Evolutionary conservation across 2,113 vertebrate genomes (phyloP).

Genomic region (Dasyornis broadbenti): DNA sequence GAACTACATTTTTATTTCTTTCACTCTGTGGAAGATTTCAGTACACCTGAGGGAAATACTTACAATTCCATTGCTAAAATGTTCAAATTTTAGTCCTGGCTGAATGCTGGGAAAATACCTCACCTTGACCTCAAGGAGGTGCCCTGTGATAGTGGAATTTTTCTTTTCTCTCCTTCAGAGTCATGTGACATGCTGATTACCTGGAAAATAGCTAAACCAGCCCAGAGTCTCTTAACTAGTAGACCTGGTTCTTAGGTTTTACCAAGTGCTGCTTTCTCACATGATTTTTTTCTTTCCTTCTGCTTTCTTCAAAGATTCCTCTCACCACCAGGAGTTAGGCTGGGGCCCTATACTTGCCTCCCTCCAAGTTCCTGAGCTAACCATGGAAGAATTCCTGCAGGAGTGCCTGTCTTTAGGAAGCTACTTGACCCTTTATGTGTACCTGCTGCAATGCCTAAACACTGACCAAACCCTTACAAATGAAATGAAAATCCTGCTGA

Average conservation of each 20-base stretch:
- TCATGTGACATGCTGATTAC: background rate
- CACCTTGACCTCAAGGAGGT: background rate
- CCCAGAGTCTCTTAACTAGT: background rate
- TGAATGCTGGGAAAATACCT: background rate
- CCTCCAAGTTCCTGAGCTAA: conserved; percentile 94
- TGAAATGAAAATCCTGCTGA: conserved; percentile 84
- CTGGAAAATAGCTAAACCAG: background rate
- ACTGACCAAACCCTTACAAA: conserved; percentile 84
- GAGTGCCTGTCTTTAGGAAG: conserved; percentile 89
- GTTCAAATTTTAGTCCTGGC: background rate
- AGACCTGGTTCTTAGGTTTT: background rate
- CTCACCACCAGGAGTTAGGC: conserved; percentile 72
- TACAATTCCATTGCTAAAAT: background rate
- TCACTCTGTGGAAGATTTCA: background rate
- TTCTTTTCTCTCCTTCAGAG: background rate
- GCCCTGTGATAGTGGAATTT: background rate
- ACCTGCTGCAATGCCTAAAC: conserved; percentile 89
- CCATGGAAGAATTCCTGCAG: conserved; percentile 90
- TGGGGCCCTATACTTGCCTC: conserved; percentile 94
- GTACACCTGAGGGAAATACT: background rate
- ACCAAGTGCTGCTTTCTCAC: background rate
- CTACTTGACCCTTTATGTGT: conserved; percentile 91
- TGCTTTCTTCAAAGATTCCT: conserved; percentile 65
- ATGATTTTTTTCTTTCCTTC: background rate
- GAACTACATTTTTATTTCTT: background rate